Evolutionary conservation across 2,888 invertebrate species (phyloP), one percentile per base, ranked within the genome.

Genomic region (Dynastes hyllus): DNA sequence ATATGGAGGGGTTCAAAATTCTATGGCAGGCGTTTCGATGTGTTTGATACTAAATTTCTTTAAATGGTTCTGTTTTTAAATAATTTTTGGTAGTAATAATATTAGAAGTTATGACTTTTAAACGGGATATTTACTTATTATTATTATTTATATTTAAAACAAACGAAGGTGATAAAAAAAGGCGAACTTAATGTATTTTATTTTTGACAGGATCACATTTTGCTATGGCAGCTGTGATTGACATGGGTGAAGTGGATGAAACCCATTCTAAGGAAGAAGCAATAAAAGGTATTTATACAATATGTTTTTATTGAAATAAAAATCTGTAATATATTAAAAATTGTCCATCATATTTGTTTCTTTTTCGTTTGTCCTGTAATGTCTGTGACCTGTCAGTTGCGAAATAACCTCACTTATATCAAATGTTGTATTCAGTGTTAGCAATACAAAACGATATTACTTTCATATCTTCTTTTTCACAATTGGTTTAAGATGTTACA

Each of bases 231-330:
- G 86, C 87, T 86, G 84, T 84, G 80, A 86, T 85, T 81, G 87
- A 88, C 83, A 89, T 89, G 89, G 89, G 89, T 77, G 89, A 89
- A 84, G 87, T 89, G 70, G 88, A 89, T 81, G 89, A 89, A 83
- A 85, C 88, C 76, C 87, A 87, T 84, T 87, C 88, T 27, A 88
- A 88, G 82, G 89, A 89, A 80, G 88, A 88, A 82, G 86, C 85
- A 83, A 84, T 82, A 79, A 80, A 81, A 84, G 82, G 84, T 85
- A 82, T 61, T 76, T 70, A 32, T 45, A 65, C 8, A 13, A 16
- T 69, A 69, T 50, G 11, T 11, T 45, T 45, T 69, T 80, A 67
- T 16, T 11, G 22, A 9, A 9, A 22, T 22, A 45, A 11, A 45
- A 45, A 45, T 8, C 11, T 67, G 1, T 9, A 16, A 11, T 50